Evolutionary conservation across 2,888 invertebrate genomes (phyloP).

Genomic region (Blastobasis adustella): DNA sequence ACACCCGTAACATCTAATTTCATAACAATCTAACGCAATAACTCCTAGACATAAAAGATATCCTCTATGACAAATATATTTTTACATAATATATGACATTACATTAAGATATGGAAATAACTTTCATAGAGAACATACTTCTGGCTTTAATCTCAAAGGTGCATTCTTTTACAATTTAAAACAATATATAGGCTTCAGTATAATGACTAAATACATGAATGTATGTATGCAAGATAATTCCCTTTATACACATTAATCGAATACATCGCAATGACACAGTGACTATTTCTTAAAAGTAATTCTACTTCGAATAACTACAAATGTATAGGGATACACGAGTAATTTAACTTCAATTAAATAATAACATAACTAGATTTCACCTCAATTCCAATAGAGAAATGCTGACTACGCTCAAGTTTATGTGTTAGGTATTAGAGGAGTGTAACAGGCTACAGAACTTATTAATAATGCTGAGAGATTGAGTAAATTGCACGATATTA

Average conservation of each 20-base stretch:
- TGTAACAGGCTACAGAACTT: no score
- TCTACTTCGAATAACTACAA: not conserved
- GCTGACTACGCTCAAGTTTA: conserved; percentile 29
- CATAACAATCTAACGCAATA: conserved; percentile 54
- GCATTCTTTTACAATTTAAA: conserved; percentile 7
- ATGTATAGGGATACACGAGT: not conserved
- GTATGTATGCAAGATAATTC: conserved; percentile 24
- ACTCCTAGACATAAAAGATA: conserved; percentile 37
- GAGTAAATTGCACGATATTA: no score
- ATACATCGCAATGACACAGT: conserved; percentile 4
- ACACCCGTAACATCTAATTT: conserved; percentile 52
- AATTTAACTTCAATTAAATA: conserved; percentile 10
- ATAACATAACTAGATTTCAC: conserved; percentile 21
- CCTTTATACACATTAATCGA: conserved; percentile 22
- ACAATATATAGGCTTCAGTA: conserved; percentile 19
- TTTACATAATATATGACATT: conserved; percentile 29
- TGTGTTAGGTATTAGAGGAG: no score
- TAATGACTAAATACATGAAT: conserved; percentile 8
- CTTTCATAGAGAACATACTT: conserved; percentile 11
- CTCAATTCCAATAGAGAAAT: conserved; percentile 32
- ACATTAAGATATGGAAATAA: conserved; percentile 24
- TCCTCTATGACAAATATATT: conserved; percentile 28
- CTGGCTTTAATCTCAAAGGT: conserved; percentile 11
- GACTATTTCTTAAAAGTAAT: not conserved
- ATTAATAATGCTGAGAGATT: no score